Evolutionary conservation across 2,888 invertebrate genomes (phyloP), one percentile per base, ranked within the genome.

Genomic region (Rhagonycha lutea): DNA sequence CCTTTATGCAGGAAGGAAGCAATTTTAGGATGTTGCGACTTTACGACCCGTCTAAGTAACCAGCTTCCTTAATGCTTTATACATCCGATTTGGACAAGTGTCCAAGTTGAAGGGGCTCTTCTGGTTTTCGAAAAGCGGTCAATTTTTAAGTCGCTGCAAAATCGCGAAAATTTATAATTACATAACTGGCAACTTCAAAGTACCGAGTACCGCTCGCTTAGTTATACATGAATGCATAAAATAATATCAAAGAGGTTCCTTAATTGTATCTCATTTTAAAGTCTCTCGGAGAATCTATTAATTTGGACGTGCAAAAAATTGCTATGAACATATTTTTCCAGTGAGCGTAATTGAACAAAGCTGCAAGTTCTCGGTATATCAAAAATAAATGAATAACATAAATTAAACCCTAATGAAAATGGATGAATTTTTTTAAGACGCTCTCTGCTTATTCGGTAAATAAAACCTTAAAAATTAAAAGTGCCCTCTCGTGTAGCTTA

Each of bases 21-120:
- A 82, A 82, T 82, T 78, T 78, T 70, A 78, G 76, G 80, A 82
- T 79, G 80, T 80, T 80, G 80, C 80, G 79, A 80, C 81, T 82
- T 82, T 82, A 82, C 80, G 80, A 79, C 79, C 80, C 81, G 79
- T 74, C 78, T 82, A 82, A 82, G 80, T 78, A 77, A 47, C 7
- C 73, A 74, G 76, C 76, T 80, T 81, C 80, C 80, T 82, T 77
- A 76, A 79, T 80, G 78, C 78, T 76, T 69, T 78, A 76, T 79
- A 78, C 78, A 79, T 80, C 79, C 78, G 79, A 76, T 74, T 74
- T 74, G 70, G 72, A 74, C 76, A 71, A 65, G 26, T 24, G 63
- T 24, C 63, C 47, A n/a, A n/a, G 2, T n/a, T 5, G 47, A 12
- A n/a, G 47, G n/a, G n/a, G n/a, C 47, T 47, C 47, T n/a, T n/a